Evolutionary conservation across 2,888 invertebrate genomes (phyloP).

Genomic region (Dicranocentrus wangi): DNA sequence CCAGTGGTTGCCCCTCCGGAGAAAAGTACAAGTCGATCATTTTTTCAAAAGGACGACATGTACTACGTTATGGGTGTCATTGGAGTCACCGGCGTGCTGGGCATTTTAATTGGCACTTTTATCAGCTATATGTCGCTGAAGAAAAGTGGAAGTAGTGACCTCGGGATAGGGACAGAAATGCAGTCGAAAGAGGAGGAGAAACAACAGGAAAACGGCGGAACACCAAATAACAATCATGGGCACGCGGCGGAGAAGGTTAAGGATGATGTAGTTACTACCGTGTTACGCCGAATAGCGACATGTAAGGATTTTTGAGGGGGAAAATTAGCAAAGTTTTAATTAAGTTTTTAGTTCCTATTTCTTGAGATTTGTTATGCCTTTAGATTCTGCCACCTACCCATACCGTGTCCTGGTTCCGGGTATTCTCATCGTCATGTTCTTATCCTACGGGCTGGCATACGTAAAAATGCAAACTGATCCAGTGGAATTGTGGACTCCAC

Average conservation of each 20-base stretch:
- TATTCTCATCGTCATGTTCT: conserved; percentile 72
- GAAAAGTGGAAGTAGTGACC: conserved; percentile 26
- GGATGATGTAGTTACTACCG: conserved; percentile 13
- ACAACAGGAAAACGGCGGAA: conserved; percentile 10
- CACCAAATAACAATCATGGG: conserved; percentile 6
- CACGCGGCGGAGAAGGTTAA: not conserved
- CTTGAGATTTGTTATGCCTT: too few relatives aligned
- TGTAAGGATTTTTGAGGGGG: too few relatives aligned
- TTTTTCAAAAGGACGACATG: conserved; percentile 79
- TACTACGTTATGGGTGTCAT: conserved; percentile 77
- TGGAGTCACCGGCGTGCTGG: conserved; percentile 77
- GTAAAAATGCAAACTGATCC: conserved; percentile 93
- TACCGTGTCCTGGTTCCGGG: conserved; percentile 63
- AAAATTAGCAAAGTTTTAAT: too few relatives aligned
- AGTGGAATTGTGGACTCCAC: conserved; percentile 97
- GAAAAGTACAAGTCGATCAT: conserved; percentile 81
- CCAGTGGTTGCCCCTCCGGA: conserved; percentile 83
- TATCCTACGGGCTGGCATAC: conserved; percentile 84
- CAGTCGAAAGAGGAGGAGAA: conserved; percentile 12
- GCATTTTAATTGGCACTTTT: conserved; percentile 45
- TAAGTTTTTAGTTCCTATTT: too few relatives aligned
- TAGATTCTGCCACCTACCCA: conserved; percentile 69
- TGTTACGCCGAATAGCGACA: conserved; percentile 4
- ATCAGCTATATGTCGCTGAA: not conserved
- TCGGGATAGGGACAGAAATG: conserved; percentile 31